Conservation (phyloP, 2,113 vertebrate species). For the Apus apus region DNA sequence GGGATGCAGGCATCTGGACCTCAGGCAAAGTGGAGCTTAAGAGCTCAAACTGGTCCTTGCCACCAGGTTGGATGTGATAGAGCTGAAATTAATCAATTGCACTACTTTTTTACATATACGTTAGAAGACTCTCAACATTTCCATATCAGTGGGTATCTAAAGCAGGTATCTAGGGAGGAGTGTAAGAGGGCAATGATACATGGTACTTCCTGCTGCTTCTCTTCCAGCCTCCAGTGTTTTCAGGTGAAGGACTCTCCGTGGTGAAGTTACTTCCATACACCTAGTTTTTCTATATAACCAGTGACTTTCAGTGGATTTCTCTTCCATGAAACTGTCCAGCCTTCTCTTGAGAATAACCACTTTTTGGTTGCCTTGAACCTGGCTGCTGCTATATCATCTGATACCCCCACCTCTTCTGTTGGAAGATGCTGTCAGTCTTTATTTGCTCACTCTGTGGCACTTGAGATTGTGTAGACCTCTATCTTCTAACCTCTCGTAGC, state of each 20-base stretch:
- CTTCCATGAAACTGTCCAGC: not conserved
- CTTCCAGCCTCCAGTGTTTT: not conserved
- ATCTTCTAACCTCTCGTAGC: not conserved
- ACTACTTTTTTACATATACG: too few relatives aligned
- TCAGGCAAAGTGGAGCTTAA: not conserved
- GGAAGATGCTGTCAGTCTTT: not conserved
- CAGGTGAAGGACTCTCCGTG: not conserved
- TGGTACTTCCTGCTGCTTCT: not conserved
- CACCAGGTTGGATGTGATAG: not conserved
- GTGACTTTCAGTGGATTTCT: not conserved
- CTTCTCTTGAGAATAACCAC: not conserved
- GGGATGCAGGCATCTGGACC: not conserved
- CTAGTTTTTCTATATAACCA: not conserved
- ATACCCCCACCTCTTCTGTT: not conserved
- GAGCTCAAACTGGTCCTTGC: not conserved
- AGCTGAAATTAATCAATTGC: not conserved
- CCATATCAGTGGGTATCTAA: not conserved
- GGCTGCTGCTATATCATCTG: not conserved
- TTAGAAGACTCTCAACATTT: not conserved
- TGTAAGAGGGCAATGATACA: not conserved
- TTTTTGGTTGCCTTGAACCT: not conserved
- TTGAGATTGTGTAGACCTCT: not conserved
- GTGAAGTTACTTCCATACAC: not conserved
- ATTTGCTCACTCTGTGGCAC: not conserved
- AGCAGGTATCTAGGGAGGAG: not conserved